These are phyloP conservation scores for Tokudaia tokunoshimensis DNA, from an alignment of 2,797 vertebrate species.

Conservation along the genomic window DNA sequence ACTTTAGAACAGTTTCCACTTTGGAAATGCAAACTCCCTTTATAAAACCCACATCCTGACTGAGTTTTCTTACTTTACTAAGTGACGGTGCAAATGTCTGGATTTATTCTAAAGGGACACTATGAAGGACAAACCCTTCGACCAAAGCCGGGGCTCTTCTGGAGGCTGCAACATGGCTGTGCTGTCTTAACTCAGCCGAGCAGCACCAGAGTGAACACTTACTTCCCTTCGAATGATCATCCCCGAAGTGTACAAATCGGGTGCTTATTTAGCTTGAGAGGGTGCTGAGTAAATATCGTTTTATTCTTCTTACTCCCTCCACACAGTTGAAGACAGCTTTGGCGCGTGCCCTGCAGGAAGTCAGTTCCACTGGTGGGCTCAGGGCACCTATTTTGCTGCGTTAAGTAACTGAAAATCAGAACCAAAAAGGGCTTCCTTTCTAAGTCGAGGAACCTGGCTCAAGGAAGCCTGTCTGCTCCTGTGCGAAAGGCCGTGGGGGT, in stretches of 20 bases:
- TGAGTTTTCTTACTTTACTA: background rate
- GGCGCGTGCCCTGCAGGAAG: background rate
- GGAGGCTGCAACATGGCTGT: accelerated
- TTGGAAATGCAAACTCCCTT: background rate
- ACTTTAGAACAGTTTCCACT: background rate
- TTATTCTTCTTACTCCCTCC: accelerated
- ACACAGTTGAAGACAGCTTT: accelerated
- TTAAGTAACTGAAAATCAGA: background rate
- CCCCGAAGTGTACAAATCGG: background rate
- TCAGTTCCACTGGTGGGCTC: background rate
- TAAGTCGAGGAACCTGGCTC: background rate
- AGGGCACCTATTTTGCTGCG: background rate
- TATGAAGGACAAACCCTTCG: accelerated
- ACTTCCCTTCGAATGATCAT: background rate
- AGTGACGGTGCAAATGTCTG: accelerated
- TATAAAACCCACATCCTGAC: accelerated
- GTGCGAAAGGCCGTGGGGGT: too few species aligned
- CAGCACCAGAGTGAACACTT: background rate
- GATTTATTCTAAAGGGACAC: background rate
- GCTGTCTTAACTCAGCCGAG: background rate
- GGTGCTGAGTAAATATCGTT: background rate
- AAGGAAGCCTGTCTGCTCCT: background rate
- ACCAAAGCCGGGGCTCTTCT: accelerated
- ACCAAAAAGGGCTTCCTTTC: background rate
- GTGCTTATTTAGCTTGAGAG: background rate